Percentiles rank a stretch among this genome's conserved stretches.
Conservation (phyloP, 2,888 invertebrate species). For the Caenorhabditis sulstoni region DNA sequence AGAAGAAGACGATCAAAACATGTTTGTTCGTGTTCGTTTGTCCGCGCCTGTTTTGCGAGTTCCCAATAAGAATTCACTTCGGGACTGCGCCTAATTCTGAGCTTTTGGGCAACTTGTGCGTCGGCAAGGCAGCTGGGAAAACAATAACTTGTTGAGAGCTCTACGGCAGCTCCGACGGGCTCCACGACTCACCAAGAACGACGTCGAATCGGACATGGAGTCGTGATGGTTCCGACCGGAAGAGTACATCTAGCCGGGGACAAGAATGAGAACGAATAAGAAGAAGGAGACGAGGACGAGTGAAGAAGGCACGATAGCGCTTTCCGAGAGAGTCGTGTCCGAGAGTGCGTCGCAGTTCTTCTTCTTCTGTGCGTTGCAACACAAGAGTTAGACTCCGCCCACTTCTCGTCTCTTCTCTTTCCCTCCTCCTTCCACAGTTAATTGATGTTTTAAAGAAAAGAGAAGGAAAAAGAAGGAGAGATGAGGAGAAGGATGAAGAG, state of each 20-base stretch:
- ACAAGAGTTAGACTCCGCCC: constrained; percentile 35
- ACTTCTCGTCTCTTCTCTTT: constrained; percentile 10
- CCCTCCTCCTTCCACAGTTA: constrained; percentile 33
- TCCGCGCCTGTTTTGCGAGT: constrained; percentile 28
- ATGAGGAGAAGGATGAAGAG: constrained; percentile 5
- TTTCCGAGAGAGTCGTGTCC: constrained; percentile 8
- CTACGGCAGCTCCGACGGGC: too few species aligned
- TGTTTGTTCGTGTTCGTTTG: constrained; percentile 20
- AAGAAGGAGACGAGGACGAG: background rate
- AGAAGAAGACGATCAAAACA: constrained; percentile 18
- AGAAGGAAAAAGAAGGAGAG: constrained; percentile 15
- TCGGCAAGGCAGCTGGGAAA: constrained; percentile 5
- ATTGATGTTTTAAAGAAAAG: constrained; percentile 45
- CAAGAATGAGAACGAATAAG: background rate
- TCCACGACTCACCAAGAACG: constrained; percentile 47
- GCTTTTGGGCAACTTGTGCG: background rate
- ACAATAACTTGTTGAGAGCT: constrained; percentile 2
- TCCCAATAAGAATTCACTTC: constrained; percentile 26
- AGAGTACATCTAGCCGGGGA: constrained; percentile 32
- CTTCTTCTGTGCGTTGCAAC: constrained; percentile 27
- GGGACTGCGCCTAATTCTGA: constrained; percentile 18
- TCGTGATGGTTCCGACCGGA: constrained; percentile 58
- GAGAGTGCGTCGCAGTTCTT: constrained; percentile 13
- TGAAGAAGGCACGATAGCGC: constrained; percentile 4
- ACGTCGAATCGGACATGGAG: constrained; percentile 35